Evolutionary conservation across 2,797 vertebrate genomes (phyloP).

Genomic region (Pipistrellus kuhlii): DNA sequence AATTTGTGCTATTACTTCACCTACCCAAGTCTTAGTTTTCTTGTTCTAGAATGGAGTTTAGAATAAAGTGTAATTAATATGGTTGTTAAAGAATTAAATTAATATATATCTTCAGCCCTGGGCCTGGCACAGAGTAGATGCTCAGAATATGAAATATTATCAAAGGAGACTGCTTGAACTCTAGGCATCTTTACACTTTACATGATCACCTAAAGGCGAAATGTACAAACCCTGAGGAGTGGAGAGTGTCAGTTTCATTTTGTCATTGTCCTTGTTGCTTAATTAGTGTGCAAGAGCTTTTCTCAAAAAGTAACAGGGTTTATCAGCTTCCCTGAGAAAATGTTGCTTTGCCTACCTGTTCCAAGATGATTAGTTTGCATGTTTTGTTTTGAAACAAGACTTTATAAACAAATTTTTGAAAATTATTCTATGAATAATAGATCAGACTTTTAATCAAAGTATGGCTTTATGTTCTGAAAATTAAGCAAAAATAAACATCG

Average conservation of each 20-base stretch:
- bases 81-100: slow-evolving; percentile 38
- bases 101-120: not conserved
- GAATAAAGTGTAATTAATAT: not conserved
- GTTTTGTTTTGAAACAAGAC: slow-evolving; percentile 78
- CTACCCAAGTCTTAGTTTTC: not conserved
- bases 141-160: slow-evolving; percentile 6
- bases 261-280: slow-evolving; percentile 8
- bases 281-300: not conserved
- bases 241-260: not conserved
- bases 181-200: not conserved
- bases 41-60: not conserved
- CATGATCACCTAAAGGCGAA: not conserved
- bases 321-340: not conserved
- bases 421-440: slow-evolving; percentile 79
- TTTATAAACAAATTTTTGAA: slow-evolving; percentile 84
- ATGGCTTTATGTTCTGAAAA: slow-evolving; percentile 80
- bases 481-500: slow-evolving; percentile 75
- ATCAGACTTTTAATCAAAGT: slow-evolving; percentile 86
- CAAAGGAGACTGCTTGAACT: not conserved
- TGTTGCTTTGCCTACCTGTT: slow-evolving; percentile 45
- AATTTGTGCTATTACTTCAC: not conserved
- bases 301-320: not conserved
- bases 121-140: not conserved
- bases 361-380: slow-evolving; percentile 59
- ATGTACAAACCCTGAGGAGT: not conserved